A percentile compares a stretch with the other conserved stretches of the same genome.
Conservation (phyloP, 2,888 invertebrate species). For the Sphecodes monilicornis region DNA sequence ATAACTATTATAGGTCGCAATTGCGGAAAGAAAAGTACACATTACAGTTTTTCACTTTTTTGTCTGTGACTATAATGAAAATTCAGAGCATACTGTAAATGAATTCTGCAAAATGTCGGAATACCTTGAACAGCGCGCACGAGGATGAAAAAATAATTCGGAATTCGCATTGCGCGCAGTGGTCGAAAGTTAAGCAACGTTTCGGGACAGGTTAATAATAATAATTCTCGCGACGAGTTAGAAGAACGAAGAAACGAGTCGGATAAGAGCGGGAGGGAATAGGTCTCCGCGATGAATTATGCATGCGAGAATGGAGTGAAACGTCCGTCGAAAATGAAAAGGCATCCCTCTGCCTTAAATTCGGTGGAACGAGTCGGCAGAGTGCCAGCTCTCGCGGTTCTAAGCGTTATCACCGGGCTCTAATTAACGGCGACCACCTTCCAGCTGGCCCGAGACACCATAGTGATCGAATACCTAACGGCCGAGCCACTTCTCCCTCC, state of each 20-base stretch:
- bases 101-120: no score
- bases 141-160: no score
- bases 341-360: slow-evolving; percentile 36
- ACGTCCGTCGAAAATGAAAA: slow-evolving; percentile 38
- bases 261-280: neutral
- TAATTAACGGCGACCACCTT: slow-evolving; percentile 43
- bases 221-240: neutral
- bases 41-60: no score
- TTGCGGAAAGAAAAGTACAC: no score
- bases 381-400: slow-evolving; percentile 36
- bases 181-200: no score
- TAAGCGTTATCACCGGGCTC: slow-evolving; percentile 23
- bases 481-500: neutral
- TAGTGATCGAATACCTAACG: slow-evolving; percentile 8
- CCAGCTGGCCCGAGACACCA: slow-evolving; percentile 10
- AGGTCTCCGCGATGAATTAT: slow-evolving; percentile 42
- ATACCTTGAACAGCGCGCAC: no score
- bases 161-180: no score
- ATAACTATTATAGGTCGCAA: no score
- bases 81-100: no score
- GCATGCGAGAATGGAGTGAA: slow-evolving; percentile 20
- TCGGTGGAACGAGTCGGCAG: slow-evolving; percentile 24
- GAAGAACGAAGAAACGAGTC: neutral
- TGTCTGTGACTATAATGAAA: no score
- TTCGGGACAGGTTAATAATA: no score